Evolutionary conservation across 2,888 invertebrate species (phyloP).

Genomic region (Hemicrepidius hirtus): DNA sequence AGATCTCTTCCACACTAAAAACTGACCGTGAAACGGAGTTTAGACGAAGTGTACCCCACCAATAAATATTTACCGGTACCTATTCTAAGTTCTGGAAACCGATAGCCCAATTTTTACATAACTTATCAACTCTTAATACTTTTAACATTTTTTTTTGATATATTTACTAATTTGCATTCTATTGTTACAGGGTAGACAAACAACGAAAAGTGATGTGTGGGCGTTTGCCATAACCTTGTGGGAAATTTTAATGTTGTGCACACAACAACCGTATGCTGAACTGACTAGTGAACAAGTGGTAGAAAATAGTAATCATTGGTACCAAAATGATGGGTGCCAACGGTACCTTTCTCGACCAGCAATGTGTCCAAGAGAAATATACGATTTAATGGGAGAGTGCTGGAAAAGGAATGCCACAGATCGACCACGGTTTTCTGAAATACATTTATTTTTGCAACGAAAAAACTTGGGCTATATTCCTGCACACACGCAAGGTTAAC

Average conservation of each 20-base stretch:
- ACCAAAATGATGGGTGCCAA: slow-evolving; percentile 74
- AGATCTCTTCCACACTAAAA: too few species aligned
- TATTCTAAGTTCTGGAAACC: too few species aligned
- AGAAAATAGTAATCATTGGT: slow-evolving; percentile 73
- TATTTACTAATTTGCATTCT: not conserved
- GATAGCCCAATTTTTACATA: too few species aligned
- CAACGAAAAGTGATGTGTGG: slow-evolving; percentile 93
- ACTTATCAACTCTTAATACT: too few species aligned
- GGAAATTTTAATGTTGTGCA: slow-evolving; percentile 89
- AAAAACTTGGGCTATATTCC: slow-evolving; percentile 82
- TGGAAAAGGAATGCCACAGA: slow-evolving; percentile 89
- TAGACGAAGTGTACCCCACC: too few species aligned
- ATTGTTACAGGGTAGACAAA: slow-evolving; percentile 86
- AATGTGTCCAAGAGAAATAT: slow-evolving; percentile 90
- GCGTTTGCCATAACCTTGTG: slow-evolving; percentile 92
- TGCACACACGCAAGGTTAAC: slow-evolving; percentile 63
- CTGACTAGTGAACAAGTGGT: slow-evolving; percentile 90
- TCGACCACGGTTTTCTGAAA: slow-evolving; percentile 90
- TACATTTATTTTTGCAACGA: slow-evolving; percentile 86
- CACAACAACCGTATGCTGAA: slow-evolving; percentile 87
- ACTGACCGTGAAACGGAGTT: too few species aligned
- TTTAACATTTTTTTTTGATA: not conserved
- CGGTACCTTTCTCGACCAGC: slow-evolving; percentile 79
- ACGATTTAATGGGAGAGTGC: slow-evolving; percentile 93
- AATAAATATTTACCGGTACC: too few species aligned